These are phyloP conservation scores for Micromesistius poutassou DNA, from an alignment of 2,797 vertebrate genomes.

Conservation along the genomic window DNA sequence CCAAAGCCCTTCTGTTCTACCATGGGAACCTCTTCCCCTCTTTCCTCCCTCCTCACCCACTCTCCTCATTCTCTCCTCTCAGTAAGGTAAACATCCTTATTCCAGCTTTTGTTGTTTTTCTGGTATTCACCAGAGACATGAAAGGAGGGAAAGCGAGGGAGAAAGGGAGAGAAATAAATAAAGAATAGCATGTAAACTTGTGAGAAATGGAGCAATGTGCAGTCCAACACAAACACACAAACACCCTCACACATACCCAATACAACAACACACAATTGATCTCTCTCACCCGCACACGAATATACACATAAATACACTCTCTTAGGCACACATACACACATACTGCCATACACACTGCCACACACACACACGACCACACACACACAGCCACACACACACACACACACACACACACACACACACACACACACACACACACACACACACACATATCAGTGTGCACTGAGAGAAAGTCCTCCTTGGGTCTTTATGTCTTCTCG, in stretches of 20 bases:
- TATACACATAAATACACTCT: not conserved
- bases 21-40: not conserved
- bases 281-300: not conserved
- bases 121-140: not conserved
- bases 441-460: not conserved
- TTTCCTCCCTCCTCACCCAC: not conserved
- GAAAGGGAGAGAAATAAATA: not conserved
- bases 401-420: not conserved
- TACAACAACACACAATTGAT: not conserved
- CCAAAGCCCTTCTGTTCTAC: not conserved
- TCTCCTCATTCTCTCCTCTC: not conserved
- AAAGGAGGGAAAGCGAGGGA: not conserved
- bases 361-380: not conserved
- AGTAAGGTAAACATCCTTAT: not conserved
- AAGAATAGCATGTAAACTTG: not conserved
- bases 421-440: not conserved
- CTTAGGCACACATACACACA: not conserved
- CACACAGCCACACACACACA: not conserved
- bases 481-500: conserved; percentile 8
- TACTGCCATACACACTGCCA: not conserved
- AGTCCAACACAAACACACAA: not conserved
- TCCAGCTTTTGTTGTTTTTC: not conserved
- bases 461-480: not conserved
- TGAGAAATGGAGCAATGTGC: too few relatives aligned
- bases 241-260: not conserved